phyloP scores from a whole-genome alignment of 2,797 vertebrate genomes.

The Poeciliopsis gracilis region DNA sequence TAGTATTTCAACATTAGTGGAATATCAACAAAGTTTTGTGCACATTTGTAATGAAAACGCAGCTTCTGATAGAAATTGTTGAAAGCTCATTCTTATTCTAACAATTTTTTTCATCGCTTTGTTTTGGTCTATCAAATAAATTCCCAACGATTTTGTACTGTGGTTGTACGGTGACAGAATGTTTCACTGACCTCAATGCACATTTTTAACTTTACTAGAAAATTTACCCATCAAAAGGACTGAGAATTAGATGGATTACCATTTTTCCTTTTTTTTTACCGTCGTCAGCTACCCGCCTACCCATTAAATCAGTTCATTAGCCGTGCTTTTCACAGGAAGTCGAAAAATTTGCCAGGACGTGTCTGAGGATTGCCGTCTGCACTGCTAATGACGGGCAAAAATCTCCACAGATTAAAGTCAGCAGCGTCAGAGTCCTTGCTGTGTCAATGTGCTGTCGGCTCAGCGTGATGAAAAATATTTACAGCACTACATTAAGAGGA shows the following conservation, averaged over 20 bases:
- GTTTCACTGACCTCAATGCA: constrained; percentile 48
- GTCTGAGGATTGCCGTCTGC: constrained; percentile 38
- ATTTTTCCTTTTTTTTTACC: constrained; percentile 13
- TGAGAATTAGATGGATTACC: constrained; percentile 53
- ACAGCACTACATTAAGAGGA: constrained; percentile 76
- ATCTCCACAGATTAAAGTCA: constrained; percentile 54
- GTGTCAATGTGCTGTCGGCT: constrained; percentile 51
- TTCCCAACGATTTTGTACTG: too few relatives aligned
- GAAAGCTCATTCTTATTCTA: neutral
- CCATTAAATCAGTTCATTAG: constrained; percentile 34
- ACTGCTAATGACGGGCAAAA: constrained; percentile 57
- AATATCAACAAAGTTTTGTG: too few relatives aligned
- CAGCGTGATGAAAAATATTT: constrained; percentile 76
- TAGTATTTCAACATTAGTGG: too few relatives aligned
- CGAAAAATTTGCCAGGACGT: constrained; percentile 38
- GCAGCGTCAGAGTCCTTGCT: constrained; percentile 40
- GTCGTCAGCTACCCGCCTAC: constrained; percentile 9
- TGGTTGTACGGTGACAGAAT: neutral
- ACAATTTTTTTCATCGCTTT: neutral
- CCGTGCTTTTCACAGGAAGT: constrained; percentile 35
- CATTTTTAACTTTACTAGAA: constrained; percentile 32
- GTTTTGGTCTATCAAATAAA: neutral
- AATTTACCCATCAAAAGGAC: constrained; percentile 51
- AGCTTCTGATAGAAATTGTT: neutral
- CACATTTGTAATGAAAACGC: too few relatives aligned